Conservation (phyloP, 2,797 vertebrate genomes). For the Loriculus beryllinus region DNA sequence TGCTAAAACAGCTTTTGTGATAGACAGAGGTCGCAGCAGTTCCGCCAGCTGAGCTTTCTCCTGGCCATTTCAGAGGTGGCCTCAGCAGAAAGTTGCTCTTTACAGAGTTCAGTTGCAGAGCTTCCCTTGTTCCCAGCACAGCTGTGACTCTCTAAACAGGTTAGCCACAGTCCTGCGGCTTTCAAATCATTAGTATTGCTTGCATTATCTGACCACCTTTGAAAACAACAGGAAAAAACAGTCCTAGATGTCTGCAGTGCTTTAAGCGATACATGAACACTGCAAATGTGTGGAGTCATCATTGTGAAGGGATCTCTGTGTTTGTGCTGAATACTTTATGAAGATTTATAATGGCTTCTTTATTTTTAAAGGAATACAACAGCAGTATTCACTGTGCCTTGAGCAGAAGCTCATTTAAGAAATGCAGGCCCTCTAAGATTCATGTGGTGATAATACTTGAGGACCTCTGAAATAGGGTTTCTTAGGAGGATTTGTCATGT, state of each 20-base stretch:
- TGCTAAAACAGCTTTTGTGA: not conserved
- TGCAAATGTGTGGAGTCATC: not conserved
- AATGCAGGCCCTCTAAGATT: not conserved
- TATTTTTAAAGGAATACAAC: slow-evolving; percentile 14
- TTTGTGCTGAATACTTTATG: slow-evolving; percentile 27
- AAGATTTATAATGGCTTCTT: slow-evolving; percentile 6
- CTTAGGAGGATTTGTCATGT: not conserved
- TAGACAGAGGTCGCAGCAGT: not conserved
- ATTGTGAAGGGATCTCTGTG: not conserved
- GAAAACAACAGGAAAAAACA: not conserved
- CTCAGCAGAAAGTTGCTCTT: not conserved
- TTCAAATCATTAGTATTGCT: slow-evolving; percentile 22
- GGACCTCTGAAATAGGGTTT: not conserved
- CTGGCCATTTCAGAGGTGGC: not conserved
- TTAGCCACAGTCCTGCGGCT: not conserved
- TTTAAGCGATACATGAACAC: not conserved
- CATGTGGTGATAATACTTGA: not conserved
- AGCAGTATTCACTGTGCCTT: not conserved
- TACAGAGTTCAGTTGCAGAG: not conserved
- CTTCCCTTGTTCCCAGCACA: not conserved
- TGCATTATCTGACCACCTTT: not conserved
- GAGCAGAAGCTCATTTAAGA: slow-evolving; percentile 20
- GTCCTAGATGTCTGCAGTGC: not conserved
- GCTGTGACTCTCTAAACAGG: not conserved
- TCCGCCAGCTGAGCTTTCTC: not conserved